These are phyloP conservation scores for Hycleus phaleratus DNA, from an alignment of 1,140 invertebrate species.

Conservation along the genomic window DNA sequence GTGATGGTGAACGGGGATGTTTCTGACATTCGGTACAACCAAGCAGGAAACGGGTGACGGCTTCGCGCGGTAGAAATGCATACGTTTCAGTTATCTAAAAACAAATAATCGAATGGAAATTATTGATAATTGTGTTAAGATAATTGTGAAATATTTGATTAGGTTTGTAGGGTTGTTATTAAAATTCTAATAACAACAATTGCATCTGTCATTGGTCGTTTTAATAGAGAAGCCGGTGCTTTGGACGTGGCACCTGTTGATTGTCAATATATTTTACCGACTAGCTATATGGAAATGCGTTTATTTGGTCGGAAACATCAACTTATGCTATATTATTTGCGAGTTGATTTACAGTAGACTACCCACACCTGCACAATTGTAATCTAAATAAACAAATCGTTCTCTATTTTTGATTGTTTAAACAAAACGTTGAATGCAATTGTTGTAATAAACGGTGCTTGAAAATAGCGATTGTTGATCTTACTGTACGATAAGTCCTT, in stretches of 20 bases:
- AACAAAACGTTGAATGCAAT: background rate
- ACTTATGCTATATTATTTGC: background rate
- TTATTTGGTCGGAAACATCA: slow-evolving; percentile 8
- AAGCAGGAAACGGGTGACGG: slow-evolving; percentile 88
- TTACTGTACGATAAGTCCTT: slow-evolving; percentile 89
- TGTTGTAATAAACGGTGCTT: background rate
- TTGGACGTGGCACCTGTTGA: slow-evolving; percentile 6
- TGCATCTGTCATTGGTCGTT: too few relatives aligned
- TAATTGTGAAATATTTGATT: too few relatives aligned
- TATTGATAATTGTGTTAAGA: too few relatives aligned
- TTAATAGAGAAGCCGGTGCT: too few relatives aligned
- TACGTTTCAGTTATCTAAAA: slow-evolving; percentile 89
- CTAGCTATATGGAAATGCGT: slow-evolving; percentile 5
- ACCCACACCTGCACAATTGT: too few relatives aligned
- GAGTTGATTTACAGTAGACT: background rate
- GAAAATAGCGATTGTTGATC: slow-evolving; percentile 28
- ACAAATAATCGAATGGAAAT: too few relatives aligned
- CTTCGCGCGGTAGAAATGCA: slow-evolving; percentile 88
- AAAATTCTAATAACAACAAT: too few relatives aligned
- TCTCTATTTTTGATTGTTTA: too few relatives aligned
- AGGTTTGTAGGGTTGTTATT: too few relatives aligned
- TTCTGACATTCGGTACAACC: slow-evolving; percentile 90
- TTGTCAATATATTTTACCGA: slow-evolving; percentile 12
- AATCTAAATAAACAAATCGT: too few relatives aligned
- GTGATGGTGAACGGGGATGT: slow-evolving; percentile 69